Conservation (phyloP, 2,888 invertebrate species). For the Agrochola circellaris region DNA sequence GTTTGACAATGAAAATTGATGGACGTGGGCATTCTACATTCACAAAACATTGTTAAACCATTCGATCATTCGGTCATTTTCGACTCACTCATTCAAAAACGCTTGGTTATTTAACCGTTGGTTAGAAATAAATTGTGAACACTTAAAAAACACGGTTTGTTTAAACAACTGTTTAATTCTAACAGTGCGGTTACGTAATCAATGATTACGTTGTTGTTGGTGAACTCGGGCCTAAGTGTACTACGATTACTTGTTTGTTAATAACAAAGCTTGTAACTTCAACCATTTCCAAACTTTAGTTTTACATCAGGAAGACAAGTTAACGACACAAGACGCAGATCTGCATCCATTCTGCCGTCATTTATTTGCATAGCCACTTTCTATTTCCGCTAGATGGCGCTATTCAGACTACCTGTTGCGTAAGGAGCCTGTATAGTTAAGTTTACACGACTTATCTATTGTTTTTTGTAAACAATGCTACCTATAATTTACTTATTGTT, state of each 20-base stretch:
- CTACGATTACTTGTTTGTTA: neutral
- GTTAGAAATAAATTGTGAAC: no score
- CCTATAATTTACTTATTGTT: slow-evolving; percentile 60
- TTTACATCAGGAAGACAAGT: slow-evolving; percentile 80
- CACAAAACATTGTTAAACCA: no score
- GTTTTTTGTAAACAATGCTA: slow-evolving; percentile 65
- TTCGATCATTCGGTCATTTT: no score
- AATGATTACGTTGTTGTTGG: no score
- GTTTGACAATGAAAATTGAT: no score
- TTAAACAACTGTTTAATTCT: no score
- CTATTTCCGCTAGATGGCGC: slow-evolving; percentile 85
- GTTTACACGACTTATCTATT: slow-evolving; percentile 59
- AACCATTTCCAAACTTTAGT: slow-evolving; percentile 67
- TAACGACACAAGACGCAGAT: slow-evolving; percentile 71
- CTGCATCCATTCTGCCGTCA: slow-evolving; percentile 76
- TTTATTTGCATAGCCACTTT: slow-evolving; percentile 84
- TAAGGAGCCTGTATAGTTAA: slow-evolving; percentile 48
- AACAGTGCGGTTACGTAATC: no score
- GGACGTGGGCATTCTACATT: no score
- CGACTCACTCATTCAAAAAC: no score
- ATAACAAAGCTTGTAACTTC: slow-evolving; percentile 45
- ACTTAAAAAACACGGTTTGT: no score
- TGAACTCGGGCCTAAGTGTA: no score
- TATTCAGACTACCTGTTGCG: slow-evolving; percentile 64
- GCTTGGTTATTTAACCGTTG: no score